phyloP scores from a whole-genome alignment of 2,113 vertebrate genomes.

The Dolichotis patagonum region DNA sequence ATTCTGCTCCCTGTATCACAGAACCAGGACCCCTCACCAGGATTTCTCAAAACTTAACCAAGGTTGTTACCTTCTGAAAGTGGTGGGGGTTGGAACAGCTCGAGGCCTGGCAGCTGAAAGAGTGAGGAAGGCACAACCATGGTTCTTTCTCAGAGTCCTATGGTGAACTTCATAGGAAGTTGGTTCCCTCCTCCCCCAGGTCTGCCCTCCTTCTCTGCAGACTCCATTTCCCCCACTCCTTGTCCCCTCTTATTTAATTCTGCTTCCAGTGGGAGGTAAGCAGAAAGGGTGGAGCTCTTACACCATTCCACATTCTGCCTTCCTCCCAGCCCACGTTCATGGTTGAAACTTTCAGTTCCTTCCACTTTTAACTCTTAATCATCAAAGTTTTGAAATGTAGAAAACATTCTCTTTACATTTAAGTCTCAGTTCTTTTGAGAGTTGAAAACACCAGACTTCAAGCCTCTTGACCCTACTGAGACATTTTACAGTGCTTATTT shows the following conservation, averaged over 20 bases:
- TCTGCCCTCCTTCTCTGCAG: neutral
- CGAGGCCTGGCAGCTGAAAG: neutral
- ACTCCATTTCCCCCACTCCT: no score
- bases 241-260: neutral
- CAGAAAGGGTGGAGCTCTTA: neutral
- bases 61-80: neutral
- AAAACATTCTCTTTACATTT: slow-evolving; percentile 38
- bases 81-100: no score
- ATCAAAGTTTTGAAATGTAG: neutral
- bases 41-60: neutral
- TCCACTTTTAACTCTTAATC: neutral
- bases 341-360: neutral
- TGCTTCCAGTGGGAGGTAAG: neutral
- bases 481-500: neutral
- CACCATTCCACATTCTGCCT: neutral
- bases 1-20: neutral
- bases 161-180: neutral
- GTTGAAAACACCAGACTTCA: neutral
- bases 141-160: neutral
- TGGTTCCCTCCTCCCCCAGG: no score
- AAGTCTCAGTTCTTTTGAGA: neutral
- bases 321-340: neutral
- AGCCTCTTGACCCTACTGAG: neutral
- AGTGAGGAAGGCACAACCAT: neutral
- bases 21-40: neutral